Evolutionary conservation across 2,113 vertebrate genomes (phyloP), one percentile per base, ranked within the genome.

Genomic region (Limnothrissa miodon): DNA sequence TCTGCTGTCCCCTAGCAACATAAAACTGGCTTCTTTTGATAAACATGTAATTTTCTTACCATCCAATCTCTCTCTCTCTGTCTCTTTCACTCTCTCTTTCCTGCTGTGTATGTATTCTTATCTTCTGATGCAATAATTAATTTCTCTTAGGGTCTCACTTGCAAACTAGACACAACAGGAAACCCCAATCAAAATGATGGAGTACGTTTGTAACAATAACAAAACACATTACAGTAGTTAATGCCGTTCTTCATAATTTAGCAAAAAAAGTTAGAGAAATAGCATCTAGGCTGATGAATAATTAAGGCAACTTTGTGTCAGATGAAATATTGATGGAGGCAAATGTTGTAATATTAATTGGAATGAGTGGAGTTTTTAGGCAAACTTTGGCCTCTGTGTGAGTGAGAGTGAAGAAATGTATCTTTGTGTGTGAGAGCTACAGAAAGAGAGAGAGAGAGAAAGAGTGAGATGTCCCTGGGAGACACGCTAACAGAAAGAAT

Each of bases 291-390:
- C 62, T 70, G 2, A 70, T 70, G 62, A 70, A 70, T 70, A 70
- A 70, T 70, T 70, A 70, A 36, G 62, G 62, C 11, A 70, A 70
- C 62, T 70, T 36, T 70, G 62, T 70, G 62, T 70, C 62, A 36
- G 25, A 70, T 70, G 62, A 70, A 70, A 70, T 36, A 70, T 70
- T 36, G 62, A 70, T 70, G 62, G 62, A 33, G 62, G 62, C 62
- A 70, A 70, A 70, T 70, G 29, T 70, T 70, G 62, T 70, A 62
- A 62, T 62, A 62, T 62, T 62, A 62, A 62, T 62, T 62, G 56
- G n/a, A 62, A 25, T 6, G n/a, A 25, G 56, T n/a, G 11, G 29
- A 36, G 25, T 70, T 70, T 66, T 33, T 25, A 36, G 25, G 25
- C 13, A 33, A 36, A 29, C 13, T 15, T 33, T 33, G 62, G 62